Base-by-base conservation (phyloP, 2,797 vertebrate species). In the Mionectes olivaceus region DNA sequence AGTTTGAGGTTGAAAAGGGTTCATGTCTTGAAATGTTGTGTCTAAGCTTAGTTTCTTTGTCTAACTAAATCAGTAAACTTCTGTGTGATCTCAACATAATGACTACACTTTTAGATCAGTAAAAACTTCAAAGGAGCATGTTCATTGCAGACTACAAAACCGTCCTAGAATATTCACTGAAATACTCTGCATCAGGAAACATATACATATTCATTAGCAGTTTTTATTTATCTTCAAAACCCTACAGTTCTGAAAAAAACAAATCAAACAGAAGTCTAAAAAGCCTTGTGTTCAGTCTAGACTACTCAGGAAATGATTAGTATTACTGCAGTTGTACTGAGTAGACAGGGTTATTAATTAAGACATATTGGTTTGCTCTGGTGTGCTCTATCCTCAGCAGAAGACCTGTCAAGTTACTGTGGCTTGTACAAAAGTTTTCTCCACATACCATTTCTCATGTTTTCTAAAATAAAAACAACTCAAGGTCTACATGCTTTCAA, bases 301-400 rank as follows among this genome's bases (percentile, higher is more conserved):
- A n/a, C 37, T 74, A 73, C 87, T 82, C 65, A 67, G 25, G 70
- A 61, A 93, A 89, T 21, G 24, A 94, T 85, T 87, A 89, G 69
- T 37, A 55, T 84, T 83, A 78, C 63, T 43, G 77, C 52, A 41
- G 39, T 73, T 41, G 44, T 82, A 88, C 50, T 59, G 60, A 90
- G 81, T 61, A 95, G 90, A 87, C 92, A 82, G 43, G 35, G 59
- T 87, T 88, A 87, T 82, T 96, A 94, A 97, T 97, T 94, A 96
- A 97, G 94, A 96, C 77, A 91, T 91, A 87, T 5, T 80, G 70
- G 85, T 80, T 95, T 96, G 93, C 78, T 96, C 74, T 77, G 77
- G 55, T 77, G 35, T 10, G 7, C 71, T 79, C 19, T 71, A 79
- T 46, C 50, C 79, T 46, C 59, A 55, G 37, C 15, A 18, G 41